These are phyloP conservation scores for Cynaeus angustus DNA, from an alignment of 2,888 invertebrate species.

Conservation along the genomic window DNA sequence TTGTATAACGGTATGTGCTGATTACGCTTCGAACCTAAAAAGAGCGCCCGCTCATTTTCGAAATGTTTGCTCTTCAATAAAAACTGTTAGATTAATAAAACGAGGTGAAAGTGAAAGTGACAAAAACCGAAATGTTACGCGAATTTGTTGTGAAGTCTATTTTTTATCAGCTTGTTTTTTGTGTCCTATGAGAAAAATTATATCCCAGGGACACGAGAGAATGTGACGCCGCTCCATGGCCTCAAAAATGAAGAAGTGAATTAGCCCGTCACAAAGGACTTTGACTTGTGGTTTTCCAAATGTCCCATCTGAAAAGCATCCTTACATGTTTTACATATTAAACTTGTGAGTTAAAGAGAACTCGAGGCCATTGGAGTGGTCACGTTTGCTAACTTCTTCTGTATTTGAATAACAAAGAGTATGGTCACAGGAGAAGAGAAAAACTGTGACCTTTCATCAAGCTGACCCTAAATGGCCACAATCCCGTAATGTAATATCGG, in stretches of 20 bases:
- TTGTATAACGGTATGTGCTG: too few relatives aligned
- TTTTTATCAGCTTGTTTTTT: too few relatives aligned
- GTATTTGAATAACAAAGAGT: constrained; percentile 3
- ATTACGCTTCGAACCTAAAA: too few relatives aligned
- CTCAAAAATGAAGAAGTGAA: too few relatives aligned
- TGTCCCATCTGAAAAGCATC: too few relatives aligned
- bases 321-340: neutral
- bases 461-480: constrained; percentile 10
- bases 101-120: constrained; percentile 12
- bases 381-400: neutral
- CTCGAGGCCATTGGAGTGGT: neutral
- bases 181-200: too few relatives aligned
- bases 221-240: too few relatives aligned
- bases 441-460: constrained; percentile 6
- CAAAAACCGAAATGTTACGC: constrained; percentile 6
- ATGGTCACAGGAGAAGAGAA: neutral
- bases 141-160: neutral
- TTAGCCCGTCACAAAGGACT: too few relatives aligned
- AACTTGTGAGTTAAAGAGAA: neutral
- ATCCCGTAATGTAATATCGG: constrained; percentile 16
- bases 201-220: too few relatives aligned
- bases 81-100: constrained; percentile 3
- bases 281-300: too few relatives aligned
- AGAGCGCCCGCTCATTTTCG: too few relatives aligned
- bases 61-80: constrained; percentile 2